Percentiles rank a stretch among this genome's conserved stretches.
Conservation (phyloP, 2,113 vertebrate species). For the Psittacus erithacus region DNA sequence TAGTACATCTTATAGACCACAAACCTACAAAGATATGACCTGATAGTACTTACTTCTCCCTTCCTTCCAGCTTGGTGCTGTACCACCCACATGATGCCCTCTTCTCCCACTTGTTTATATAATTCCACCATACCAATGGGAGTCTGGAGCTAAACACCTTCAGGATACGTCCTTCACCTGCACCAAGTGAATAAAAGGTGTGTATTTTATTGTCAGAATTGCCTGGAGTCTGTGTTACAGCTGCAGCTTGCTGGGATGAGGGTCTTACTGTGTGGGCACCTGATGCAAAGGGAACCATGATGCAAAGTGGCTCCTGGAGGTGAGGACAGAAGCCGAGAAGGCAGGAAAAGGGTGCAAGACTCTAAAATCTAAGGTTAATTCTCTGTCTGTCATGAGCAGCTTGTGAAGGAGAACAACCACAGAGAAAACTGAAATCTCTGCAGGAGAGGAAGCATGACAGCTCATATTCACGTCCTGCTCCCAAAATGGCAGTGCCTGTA, state of each 20-base stretch:
- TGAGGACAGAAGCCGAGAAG: background rate
- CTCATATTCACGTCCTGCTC: background rate
- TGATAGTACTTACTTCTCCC: background rate
- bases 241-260: background rate
- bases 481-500: background rate
- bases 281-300: background rate
- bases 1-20: background rate
- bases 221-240: background rate
- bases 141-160: background rate
- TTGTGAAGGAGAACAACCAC: background rate
- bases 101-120: background rate
- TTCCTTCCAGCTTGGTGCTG: background rate
- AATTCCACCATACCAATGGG: accelerated
- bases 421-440: background rate
- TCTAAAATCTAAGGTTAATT: background rate
- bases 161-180: background rate
- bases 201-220: background rate
- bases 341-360: background rate
- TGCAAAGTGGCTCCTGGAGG: background rate
- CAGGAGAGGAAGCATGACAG: background rate
- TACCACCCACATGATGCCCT: accelerated
- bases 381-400: background rate
- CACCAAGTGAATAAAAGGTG: background rate
- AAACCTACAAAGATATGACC: background rate
- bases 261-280: accelerated